Percentiles rank a stretch among this genome's conserved stretches.
Evolutionary conservation across 2,797 vertebrate genomes (phyloP).

Genomic region (Pantherophis alleghaniensis): DNA sequence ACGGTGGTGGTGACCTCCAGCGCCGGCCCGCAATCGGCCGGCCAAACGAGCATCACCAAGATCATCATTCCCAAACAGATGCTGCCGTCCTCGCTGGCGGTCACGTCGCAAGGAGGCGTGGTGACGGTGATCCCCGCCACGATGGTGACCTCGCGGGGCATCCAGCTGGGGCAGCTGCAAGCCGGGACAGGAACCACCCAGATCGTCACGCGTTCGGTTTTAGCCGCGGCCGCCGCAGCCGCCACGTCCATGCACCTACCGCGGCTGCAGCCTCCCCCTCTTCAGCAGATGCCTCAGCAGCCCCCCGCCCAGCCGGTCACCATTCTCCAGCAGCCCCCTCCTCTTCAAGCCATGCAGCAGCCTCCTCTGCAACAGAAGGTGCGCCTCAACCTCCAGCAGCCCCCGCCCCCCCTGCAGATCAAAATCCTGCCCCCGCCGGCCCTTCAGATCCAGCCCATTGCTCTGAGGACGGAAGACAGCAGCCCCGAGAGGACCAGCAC

Average conservation of each 20-base stretch:
- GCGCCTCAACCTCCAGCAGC: slow-evolving; percentile 75
- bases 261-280: slow-evolving; percentile 80
- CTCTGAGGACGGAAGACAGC: slow-evolving; percentile 54
- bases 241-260: slow-evolving; percentile 70
- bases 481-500: slow-evolving; percentile 65
- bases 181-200: slow-evolving; percentile 69
- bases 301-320: slow-evolving; percentile 80
- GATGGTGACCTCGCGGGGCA: slow-evolving; percentile 69
- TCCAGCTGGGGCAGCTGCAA: slow-evolving; percentile 70
- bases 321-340: slow-evolving; percentile 81
- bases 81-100: slow-evolving; percentile 68
- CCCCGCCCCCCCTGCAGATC: slow-evolving; percentile 68
- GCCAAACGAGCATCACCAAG: slow-evolving; percentile 78
- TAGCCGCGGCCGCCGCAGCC: slow-evolving; percentile 62
- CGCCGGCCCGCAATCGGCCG: slow-evolving; percentile 22
- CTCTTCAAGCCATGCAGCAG: slow-evolving; percentile 78
- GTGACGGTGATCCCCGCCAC: slow-evolving; percentile 83
- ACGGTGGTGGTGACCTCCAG: slow-evolving; percentile 48
- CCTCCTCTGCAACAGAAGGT: slow-evolving; percentile 82
- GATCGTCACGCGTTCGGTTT: slow-evolving; percentile 70
- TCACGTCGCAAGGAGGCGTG: slow-evolving; percentile 74
- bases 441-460: slow-evolving; percentile 59
- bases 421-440: slow-evolving; percentile 66
- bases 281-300: slow-evolving; percentile 85
- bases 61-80: slow-evolving; percentile 87